Evolutionary conservation across 2,888 invertebrate species (phyloP), one percentile per base, ranked within the genome.

Genomic region (Drosophila picticornis): DNA sequence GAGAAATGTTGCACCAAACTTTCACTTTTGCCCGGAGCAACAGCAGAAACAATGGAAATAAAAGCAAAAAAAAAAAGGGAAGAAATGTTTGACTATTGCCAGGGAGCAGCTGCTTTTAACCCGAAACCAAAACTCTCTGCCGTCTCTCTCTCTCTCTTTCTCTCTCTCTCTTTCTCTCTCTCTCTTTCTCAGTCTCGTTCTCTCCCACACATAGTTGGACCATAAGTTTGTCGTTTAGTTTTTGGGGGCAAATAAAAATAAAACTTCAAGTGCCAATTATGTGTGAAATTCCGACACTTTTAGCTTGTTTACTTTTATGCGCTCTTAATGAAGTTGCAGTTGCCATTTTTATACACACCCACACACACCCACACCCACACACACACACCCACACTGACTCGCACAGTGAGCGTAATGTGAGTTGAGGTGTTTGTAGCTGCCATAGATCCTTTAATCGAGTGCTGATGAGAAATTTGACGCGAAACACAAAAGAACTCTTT

Each of bases 271-370:
- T 87, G 87, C 89, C 87, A 87, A 87, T 87, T 87, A 87, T 84
- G 89, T 87, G 86, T 88, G 86, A 84, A 85, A 89, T 86, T 86
- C 89, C 85, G 84, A 86, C 85, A 86, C 89, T 86, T 86, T 89
- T 80, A 73, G 89, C 84, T 89, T 86, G 84, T 89, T 86, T 86
- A 87, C 84, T 86, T 89, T 86, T 86, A 86, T 86, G 89, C 59
- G 85, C 72, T 73, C 89, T 86, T 89, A 86, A 86, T 86, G 85
- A 86, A 86, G 85, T 86, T 87, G 84, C 84, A 65, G 53, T 70
- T 60, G 69, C 71, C 72, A 43, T 43, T 57, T 22, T 22, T n/a
- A 31, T 16, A 32, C 66, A 58, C 65, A 60, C 52, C 36, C 46
- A 43, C 53, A 25, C 56, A 10, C 52, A 36, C n/a, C n/a, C 62